phyloP scores from a whole-genome alignment of 2,888 invertebrate genomes.

The Campopleginae sp. region DNA sequence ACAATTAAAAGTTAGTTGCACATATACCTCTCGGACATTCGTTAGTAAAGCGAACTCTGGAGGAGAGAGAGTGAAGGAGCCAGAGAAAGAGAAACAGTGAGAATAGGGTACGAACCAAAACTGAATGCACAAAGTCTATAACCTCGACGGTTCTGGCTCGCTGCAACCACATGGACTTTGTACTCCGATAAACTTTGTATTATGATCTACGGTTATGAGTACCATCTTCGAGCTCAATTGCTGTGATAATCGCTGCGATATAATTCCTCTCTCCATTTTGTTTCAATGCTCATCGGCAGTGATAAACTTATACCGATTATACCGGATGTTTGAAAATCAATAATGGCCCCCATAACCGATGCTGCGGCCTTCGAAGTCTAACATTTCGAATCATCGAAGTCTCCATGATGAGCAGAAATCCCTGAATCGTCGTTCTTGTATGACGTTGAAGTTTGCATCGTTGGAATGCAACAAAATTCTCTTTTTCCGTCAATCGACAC shows the following conservation, averaged over 20 bases:
- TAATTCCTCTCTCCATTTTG: constrained; percentile 22
- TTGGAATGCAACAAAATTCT: too few relatives aligned
- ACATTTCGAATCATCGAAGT: neutral
- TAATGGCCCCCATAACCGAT: constrained; percentile 40
- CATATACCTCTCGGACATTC: neutral
- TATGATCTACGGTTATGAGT: constrained; percentile 74
- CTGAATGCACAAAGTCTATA: neutral
- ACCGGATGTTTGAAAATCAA: constrained; percentile 26
- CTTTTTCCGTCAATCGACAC: too few relatives aligned
- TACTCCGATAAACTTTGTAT: constrained; percentile 76
- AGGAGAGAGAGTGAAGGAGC: constrained; percentile 8
- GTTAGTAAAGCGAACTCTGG: neutral
- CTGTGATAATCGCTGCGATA: constrained; percentile 49
- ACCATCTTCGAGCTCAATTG: constrained; percentile 64
- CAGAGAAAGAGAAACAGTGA: neutral
- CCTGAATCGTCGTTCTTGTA: too few relatives aligned
- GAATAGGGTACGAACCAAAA: constrained; percentile 1
- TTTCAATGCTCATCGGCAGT: constrained; percentile 22
- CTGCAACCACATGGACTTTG: constrained; percentile 40
- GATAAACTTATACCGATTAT: constrained; percentile 30
- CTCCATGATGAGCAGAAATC: too few relatives aligned
- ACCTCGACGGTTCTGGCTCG: constrained; percentile 31
- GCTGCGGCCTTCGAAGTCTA: constrained; percentile 6
- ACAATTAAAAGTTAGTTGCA: constrained; percentile 79
- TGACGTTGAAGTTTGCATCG: too few relatives aligned